Percentiles rank a stretch among this genome's conserved stretches.
Evolutionary conservation across 2,113 vertebrate genomes (phyloP).

Genomic region (Lipophrys pholis): DNA sequence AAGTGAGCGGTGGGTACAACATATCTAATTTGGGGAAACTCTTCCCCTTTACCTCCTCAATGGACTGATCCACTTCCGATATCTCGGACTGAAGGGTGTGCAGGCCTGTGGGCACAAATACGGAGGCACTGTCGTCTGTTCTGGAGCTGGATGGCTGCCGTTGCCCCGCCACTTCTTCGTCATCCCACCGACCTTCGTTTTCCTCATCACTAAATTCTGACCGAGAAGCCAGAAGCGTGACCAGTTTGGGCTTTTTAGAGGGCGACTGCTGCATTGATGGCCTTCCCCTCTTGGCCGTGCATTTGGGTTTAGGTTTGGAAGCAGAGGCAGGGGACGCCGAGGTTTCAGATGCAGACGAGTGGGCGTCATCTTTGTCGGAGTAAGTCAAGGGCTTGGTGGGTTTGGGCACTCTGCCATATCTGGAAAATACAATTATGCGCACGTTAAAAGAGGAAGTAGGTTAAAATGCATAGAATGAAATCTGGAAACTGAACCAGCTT

Average conservation of each 20-base stretch:
- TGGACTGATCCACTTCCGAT: slow-evolving; percentile 88
- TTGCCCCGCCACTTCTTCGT: slow-evolving; percentile 64
- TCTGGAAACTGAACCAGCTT: too few species aligned
- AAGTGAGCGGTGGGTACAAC: too few species aligned
- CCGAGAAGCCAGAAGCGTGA: slow-evolving; percentile 88
- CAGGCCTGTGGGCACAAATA: slow-evolving; percentile 89
- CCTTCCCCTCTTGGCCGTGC: slow-evolving; percentile 71
- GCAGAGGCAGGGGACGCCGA: background rate
- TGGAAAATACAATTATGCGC: slow-evolving; percentile 40
- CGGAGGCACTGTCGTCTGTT: slow-evolving; percentile 86
- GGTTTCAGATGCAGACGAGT: slow-evolving; percentile 43
- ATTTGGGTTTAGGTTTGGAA: slow-evolving; percentile 46
- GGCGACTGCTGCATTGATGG: slow-evolving; percentile 65
- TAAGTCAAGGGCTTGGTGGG: slow-evolving; percentile 73
- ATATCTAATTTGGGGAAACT: background rate
- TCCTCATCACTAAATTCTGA: slow-evolving; percentile 86
- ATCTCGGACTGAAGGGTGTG: slow-evolving; percentile 84
- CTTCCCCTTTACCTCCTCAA: slow-evolving; percentile 89
- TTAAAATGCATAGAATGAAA: too few species aligned
- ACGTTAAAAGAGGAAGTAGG: background rate
- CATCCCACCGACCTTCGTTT: slow-evolving; percentile 62
- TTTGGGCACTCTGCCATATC: slow-evolving; percentile 81
- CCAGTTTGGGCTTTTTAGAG: slow-evolving; percentile 81
- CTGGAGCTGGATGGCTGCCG: slow-evolving; percentile 73
- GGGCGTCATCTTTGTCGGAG: slow-evolving; percentile 64